Evolutionary conservation across 2,113 vertebrate genomes (phyloP).

Genomic region (Noctilio leporinus): DNA sequence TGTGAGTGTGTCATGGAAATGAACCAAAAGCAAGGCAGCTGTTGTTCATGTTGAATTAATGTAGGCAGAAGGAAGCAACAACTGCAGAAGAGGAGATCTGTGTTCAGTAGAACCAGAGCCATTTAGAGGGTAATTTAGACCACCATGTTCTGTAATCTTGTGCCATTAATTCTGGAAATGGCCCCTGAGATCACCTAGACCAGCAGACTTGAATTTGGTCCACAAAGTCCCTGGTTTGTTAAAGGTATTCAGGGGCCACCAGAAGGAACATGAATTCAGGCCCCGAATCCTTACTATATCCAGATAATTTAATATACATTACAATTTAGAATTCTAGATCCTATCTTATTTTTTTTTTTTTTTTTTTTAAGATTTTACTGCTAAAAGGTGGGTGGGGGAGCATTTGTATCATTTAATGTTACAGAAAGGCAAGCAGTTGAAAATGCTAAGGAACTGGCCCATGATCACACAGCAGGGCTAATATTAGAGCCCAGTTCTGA

Average conservation of each 20-base stretch:
- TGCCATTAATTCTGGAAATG: not conserved
- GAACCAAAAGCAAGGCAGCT: not conserved
- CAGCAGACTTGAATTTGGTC: not conserved
- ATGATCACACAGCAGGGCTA: not conserved
- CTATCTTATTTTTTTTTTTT: not conserved
- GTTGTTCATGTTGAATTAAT: not conserved
- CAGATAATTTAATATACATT: not conserved
- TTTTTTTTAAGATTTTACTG: not conserved
- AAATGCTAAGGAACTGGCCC: not conserved
- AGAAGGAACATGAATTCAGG: not conserved
- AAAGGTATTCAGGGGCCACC: not conserved
- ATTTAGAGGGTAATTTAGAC: not conserved
- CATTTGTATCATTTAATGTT: not conserved
- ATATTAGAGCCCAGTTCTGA: not conserved
- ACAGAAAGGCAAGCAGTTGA: not conserved
- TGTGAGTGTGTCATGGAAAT: not conserved
- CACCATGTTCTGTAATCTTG: not conserved
- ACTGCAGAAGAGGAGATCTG: not conserved
- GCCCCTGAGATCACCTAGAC: not conserved
- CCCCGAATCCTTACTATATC: not conserved
- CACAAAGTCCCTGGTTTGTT: not conserved
- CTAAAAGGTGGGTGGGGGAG: not conserved
- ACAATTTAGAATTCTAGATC: not conserved
- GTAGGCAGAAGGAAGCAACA: not conserved
- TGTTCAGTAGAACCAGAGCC: not conserved